phyloP scores from a whole-genome alignment of 1,140 invertebrate species.

The Meteorus sp. region DNA sequence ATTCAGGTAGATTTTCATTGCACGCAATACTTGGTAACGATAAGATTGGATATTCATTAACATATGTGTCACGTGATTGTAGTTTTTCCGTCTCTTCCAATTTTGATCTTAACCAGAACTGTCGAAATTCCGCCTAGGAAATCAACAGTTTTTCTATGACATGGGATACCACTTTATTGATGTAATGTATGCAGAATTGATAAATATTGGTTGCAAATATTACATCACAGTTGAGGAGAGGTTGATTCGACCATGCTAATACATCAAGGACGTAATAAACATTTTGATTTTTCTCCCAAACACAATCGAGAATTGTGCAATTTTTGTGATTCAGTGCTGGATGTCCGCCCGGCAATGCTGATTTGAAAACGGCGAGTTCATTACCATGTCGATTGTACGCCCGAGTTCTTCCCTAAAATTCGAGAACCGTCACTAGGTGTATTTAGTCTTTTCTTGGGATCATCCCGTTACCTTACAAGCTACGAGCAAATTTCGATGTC shows the following conservation, averaged over 20 bases:
- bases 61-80: conserved; percentile 35
- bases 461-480: conserved; percentile 66
- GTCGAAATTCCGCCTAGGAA: conserved; percentile 71
- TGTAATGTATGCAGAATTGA: not conserved
- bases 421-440: too few relatives aligned
- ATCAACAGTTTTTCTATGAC: too few relatives aligned
- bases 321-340: conserved; percentile 42
- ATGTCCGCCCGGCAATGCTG: conserved; percentile 77
- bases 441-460: too few relatives aligned
- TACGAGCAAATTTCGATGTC: conserved; percentile 76
- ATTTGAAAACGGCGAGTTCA: conserved; percentile 63
- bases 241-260: conserved; percentile 78
- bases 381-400: conserved; percentile 73
- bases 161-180: too few relatives aligned
- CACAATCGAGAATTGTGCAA: conserved; percentile 77
- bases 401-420: conserved; percentile 76
- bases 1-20: conserved; percentile 44
- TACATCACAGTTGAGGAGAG: conserved; percentile 80
- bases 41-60: conserved; percentile 62
- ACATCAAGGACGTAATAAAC: conserved; percentile 81
- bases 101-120: conserved; percentile 75
- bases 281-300: conserved; percentile 67
- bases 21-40: conserved; percentile 57
- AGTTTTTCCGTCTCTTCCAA: conserved; percentile 64
- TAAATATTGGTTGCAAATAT: conserved; percentile 33